Conservation (phyloP, 2,888 invertebrate species). For the Drosophila prolongata region DNA sequence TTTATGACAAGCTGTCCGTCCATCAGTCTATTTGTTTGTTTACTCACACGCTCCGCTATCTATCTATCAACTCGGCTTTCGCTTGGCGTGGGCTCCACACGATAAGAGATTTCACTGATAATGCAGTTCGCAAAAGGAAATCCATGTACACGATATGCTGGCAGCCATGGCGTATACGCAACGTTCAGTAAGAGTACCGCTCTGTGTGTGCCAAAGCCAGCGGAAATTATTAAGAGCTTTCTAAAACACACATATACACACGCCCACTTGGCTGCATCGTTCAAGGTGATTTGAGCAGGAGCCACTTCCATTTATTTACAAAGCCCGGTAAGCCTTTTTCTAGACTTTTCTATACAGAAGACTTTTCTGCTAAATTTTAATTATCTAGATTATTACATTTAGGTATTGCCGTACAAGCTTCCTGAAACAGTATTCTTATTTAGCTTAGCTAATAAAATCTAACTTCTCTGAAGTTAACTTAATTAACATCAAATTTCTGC, state of each 20-base stretch:
- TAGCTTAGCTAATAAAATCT: neutral
- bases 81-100: neutral
- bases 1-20: constrained; percentile 43
- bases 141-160: constrained; percentile 21
- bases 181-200: constrained; percentile 13
- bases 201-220: constrained; percentile 30
- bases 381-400: neutral
- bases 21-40: constrained; percentile 29
- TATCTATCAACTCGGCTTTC: constrained; percentile 4
- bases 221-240: constrained; percentile 55
- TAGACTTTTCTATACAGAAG: neutral
- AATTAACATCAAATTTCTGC: neutral
- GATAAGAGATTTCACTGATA: constrained; percentile 25
- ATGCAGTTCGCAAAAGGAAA: constrained; percentile 31
- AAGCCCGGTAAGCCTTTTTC: constrained; percentile 7
- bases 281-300: constrained; percentile 12
- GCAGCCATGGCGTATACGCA: constrained; percentile 34
- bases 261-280: constrained; percentile 5
- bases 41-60: constrained; percentile 22
- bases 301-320: neutral
- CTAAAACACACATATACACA: constrained; percentile 7
- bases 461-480: neutral
- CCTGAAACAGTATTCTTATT: neutral
- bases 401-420: neutral
- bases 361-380: neutral